phyloP scores from a whole-genome alignment of 2,888 invertebrate genomes.

The Tiphia femorata region DNA sequence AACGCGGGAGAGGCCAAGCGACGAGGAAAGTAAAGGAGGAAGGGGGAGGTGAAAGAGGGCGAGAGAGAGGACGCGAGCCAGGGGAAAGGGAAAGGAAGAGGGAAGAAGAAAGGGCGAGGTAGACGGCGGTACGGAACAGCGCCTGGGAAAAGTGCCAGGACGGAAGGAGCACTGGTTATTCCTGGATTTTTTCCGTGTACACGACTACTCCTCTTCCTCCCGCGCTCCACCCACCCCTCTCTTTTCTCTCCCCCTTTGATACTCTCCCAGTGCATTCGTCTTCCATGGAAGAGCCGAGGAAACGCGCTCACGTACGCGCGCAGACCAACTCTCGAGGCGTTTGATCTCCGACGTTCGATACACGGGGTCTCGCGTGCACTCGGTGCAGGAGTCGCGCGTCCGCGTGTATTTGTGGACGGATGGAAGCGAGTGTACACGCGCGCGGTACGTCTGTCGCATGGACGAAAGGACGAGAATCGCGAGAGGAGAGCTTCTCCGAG shows the following conservation, averaged over 20 bases:
- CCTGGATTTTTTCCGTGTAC: conserved; percentile 12
- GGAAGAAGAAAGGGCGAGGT: too few relatives aligned
- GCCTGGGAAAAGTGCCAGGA: conserved; percentile 24
- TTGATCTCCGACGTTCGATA: conserved; percentile 9
- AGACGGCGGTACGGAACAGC: conserved; percentile 1
- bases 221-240: neutral
- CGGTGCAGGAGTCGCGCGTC: too few relatives aligned
- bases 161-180: conserved; percentile 9
- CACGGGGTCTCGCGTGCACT: too few relatives aligned
- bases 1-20: neutral
- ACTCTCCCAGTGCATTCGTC: too few relatives aligned
- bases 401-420: too few relatives aligned
- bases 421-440: too few relatives aligned
- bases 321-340: neutral
- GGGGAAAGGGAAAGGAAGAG: conserved; percentile 12
- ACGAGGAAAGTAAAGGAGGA: neutral
- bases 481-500: too few relatives aligned
- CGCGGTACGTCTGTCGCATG: too few relatives aligned
- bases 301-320: neutral
- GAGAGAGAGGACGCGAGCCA: too few relatives aligned
- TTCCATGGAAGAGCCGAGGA: neutral
- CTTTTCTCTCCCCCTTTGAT: too few relatives aligned
- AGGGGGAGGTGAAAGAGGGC: neutral
- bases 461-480: too few relatives aligned
- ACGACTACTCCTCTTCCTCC: neutral